These are phyloP conservation scores for Spongia lamella DNA, from an alignment of 37 sponge, comb jelly and placozoan species.

Conservation along the genomic window DNA sequence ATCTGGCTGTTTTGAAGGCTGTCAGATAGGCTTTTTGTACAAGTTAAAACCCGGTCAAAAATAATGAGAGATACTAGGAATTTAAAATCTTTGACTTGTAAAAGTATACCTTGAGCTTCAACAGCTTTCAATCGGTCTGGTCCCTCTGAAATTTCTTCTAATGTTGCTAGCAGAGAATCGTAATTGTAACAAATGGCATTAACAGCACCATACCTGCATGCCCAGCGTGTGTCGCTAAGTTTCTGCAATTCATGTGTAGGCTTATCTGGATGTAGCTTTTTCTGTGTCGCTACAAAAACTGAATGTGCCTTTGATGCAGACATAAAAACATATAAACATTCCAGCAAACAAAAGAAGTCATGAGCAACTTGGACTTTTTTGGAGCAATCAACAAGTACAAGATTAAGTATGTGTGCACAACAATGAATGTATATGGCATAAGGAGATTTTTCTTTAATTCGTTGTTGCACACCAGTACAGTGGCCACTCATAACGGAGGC, in stretches of 20 bases:
- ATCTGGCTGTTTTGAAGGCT: slow-evolving; percentile 15
- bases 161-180: slow-evolving; percentile 11
- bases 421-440: slow-evolving; percentile 25
- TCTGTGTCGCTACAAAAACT: slow-evolving; percentile 21
- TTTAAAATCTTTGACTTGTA: slow-evolving; percentile 1
- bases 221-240: slow-evolving; percentile 42
- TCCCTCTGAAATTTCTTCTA: slow-evolving; percentile 15
- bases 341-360: slow-evolving; percentile 38
- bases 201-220: slow-evolving; percentile 24
- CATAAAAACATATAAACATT: slow-evolving; percentile 33
- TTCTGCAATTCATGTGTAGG: slow-evolving; percentile 25
- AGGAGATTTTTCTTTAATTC: too few relatives aligned
- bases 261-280: slow-evolving; percentile 44
- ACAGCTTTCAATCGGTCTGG: slow-evolving; percentile 10
- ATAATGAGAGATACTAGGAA: slow-evolving; percentile 15
- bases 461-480: too few relatives aligned
- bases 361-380: slow-evolving; percentile 15
- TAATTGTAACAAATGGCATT: slow-evolving; percentile 16
- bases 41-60: slow-evolving; percentile 10
- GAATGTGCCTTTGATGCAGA: slow-evolving; percentile 36
- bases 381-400: slow-evolving; percentile 29
- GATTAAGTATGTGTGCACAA: slow-evolving; percentile 16
- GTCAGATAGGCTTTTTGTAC: slow-evolving; percentile 24
- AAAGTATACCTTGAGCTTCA: slow-evolving; percentile 21
- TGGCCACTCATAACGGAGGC: too few relatives aligned